phyloP scores from a whole-genome alignment of 2,888 invertebrate species.

The Ormyrus labotus region DNA sequence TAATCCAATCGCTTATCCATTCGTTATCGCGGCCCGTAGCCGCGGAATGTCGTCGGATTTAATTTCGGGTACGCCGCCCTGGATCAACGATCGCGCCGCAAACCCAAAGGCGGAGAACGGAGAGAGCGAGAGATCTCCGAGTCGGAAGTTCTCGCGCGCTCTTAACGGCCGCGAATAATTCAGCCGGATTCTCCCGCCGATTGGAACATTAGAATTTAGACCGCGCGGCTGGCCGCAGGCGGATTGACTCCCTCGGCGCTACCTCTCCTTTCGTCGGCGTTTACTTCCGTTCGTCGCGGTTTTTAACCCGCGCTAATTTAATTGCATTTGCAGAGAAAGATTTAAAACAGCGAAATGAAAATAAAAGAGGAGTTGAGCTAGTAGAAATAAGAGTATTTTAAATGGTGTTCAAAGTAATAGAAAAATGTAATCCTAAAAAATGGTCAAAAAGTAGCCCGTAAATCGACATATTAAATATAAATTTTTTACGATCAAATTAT shows the following conservation, averaged over 20 bases:
- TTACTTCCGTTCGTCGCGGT: no score
- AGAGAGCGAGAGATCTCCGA: neutral
- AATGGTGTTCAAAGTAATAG: no score
- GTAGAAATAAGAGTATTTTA: no score
- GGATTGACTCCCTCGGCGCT: neutral
- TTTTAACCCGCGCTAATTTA: no score
- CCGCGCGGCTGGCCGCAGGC: neutral
- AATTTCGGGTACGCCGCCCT: neutral
- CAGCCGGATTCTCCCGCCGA: neutral
- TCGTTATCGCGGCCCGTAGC: neutral
- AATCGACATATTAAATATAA: no score
- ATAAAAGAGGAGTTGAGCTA: no score
- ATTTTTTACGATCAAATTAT: no score
- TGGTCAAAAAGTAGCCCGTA: no score
- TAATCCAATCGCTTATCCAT: neutral
- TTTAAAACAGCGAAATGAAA: no score
- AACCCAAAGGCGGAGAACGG: neutral
- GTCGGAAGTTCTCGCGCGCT: neutral
- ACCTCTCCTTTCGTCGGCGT: no score
- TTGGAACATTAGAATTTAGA: conserved; percentile 25
- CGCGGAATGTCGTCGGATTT: neutral
- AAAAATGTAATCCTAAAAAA: no score
- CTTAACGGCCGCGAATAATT: conserved; percentile 18
- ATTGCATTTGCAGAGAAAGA: no score
- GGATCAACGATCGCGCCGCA: conserved; percentile 1